Conservation (phyloP, 1,140 invertebrate genomes). For the Aphidius ervi region DNA sequence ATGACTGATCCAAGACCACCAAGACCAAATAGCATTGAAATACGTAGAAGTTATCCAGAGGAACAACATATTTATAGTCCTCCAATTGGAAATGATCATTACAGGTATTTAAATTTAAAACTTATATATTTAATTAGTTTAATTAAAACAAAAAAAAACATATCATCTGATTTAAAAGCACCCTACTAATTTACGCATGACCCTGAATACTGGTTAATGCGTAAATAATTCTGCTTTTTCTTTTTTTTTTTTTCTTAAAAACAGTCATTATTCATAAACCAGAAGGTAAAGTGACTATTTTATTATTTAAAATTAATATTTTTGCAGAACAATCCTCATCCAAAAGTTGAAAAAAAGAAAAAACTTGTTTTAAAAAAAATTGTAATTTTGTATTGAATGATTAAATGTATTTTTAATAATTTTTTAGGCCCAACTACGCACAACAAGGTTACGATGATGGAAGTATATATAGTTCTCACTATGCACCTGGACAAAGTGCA, state of each 20-base stretch:
- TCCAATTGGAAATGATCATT: slow-evolving; percentile 44
- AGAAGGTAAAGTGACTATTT: too few relatives aligned
- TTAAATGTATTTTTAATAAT: not conserved
- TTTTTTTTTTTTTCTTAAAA: not conserved
- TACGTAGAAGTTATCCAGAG: slow-evolving; percentile 65
- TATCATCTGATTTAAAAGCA: too few relatives aligned
- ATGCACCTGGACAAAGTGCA: slow-evolving; percentile 46
- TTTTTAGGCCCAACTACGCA: slow-evolving; percentile 41
- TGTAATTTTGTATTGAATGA: not conserved
- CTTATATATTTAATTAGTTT: not conserved
- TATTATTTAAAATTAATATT: too few relatives aligned
- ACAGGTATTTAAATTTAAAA: slow-evolving; percentile 34
- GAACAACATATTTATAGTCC: slow-evolving; percentile 55
- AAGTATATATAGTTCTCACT: slow-evolving; percentile 49
- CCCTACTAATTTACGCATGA: too few relatives aligned
- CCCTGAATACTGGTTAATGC: too few relatives aligned
- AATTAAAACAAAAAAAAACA: too few relatives aligned
- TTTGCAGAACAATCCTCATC: not conserved
- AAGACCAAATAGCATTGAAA: slow-evolving; percentile 73
- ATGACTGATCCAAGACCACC: slow-evolving; percentile 58
- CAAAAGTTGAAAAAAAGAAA: too few relatives aligned
- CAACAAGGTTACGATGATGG: slow-evolving; percentile 48
- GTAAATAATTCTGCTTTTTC: not conserved
- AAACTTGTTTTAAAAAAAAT: not conserved
- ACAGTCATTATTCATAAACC: too few relatives aligned